Evolutionary conservation across 2,113 vertebrate species (phyloP), one percentile per base, ranked within the genome.

Genomic region (Nicator chloris): DNA sequence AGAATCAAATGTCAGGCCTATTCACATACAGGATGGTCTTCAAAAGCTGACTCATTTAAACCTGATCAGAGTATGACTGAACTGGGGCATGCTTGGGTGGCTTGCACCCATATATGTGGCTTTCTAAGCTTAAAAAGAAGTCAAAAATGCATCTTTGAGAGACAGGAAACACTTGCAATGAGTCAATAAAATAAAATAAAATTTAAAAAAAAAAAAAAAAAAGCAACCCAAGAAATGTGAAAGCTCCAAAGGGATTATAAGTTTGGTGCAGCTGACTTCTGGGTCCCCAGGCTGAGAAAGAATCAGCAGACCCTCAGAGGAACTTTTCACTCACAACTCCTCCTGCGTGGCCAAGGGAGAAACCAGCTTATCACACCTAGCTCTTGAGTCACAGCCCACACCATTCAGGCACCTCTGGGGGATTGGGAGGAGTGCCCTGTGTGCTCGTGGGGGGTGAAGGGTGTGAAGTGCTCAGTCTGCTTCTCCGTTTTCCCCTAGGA

Each of bases 401-500:
- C 4, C 31, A 35, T 39, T 39, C 50, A 68, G 56, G 26, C 35
- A 4, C 23, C 51, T 88, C 30, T 33, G 42, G 28, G 64, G 49
- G 24, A 7, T 0, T 50, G 53, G 63, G 53, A 49, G 54, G 45
- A 20, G 28, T 21, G 20, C 27, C 26, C 45, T 26, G 13, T 6
- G 31, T 35, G 39, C 61, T 49, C 0, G 0, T 5, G 19, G 37
- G 39, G n/a, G 39, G 7, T 0, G 10, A 50, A 37, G 47, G 37
- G 19, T 37, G 33, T 15, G 28, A 69, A n/a, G 28, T 33, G 33
- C 80, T 97, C 92, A 97, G 4, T 9, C 11, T 60, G 6, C 27
- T 82, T 57, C 88, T 81, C 27, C 87, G 50, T 97, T 80, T 61
- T 93, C 95, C 82, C 95, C 42, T 56, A 99, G 99, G 99, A 99